Base-by-base conservation (phyloP, 1,140 invertebrate genomes). In the Leptopilina clavipes region DNA sequence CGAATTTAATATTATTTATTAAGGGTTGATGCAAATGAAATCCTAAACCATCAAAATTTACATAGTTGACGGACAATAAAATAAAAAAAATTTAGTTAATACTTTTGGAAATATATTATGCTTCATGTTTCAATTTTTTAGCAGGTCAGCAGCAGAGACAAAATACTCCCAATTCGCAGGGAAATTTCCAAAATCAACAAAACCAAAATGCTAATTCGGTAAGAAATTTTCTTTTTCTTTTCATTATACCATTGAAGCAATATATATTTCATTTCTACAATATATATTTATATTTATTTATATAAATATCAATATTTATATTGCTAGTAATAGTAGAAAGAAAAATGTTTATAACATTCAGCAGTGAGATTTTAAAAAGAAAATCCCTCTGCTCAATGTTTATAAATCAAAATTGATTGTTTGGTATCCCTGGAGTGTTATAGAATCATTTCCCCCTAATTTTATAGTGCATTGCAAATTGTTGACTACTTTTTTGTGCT, bases 181-280 rank as follows among this genome's bases (percentile, higher is more conserved):
- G 59, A 6, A 65, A 65, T 65, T 65, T 65, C 22, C 59, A 65
- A 65, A 65, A 65, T n/a, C 59, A 65, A 31, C 22, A 22, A 2
- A 22, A 22, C 8, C 44, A 48, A n/a, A 65, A 25, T n/a, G 22
- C 59, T 1, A 65, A 65, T 37, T 31, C 22, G 22, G 59, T 65
- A 65, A 65, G 59, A 31, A 31, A n/a, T 14, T n/a, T 31, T 12
- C 3, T 65, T 3, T 3, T 65, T 37, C 12, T 31, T n/a, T n/a
- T 25, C 0, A 31, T 12, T 14, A 1, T 65, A n/a, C 11, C 14
- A 59, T 59, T 31, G 2, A 31, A n/a, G n/a, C n/a, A n/a, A n/a
- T n/a, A 6, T 22, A 65, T 54, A 9, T 18, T 18, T 18, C 0
- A 54, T 19, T 6, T 40, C 37, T 40, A n/a, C n/a, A 31, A 31